A percentile compares a stretch with the other conserved stretches of the same genome.
Conservation (phyloP, 2,797 vertebrate species). For the Dermochelys coriacea region DNA sequence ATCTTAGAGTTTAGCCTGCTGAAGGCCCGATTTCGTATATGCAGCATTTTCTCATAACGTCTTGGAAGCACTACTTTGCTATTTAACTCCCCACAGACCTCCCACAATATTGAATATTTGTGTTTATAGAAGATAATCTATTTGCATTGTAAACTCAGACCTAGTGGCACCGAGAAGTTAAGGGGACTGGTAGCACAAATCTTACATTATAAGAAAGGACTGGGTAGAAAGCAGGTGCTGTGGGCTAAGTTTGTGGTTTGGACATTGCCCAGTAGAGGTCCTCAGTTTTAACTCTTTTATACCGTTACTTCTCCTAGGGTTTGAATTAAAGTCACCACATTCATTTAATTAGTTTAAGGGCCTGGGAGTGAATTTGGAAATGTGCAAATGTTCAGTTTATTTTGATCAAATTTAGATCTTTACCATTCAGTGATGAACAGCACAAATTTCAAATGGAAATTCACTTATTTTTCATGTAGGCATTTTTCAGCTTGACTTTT, state of each 20-base stretch:
- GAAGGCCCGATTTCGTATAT: background rate
- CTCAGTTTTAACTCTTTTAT: background rate
- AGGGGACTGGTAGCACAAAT: background rate
- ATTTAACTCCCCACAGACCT: conserved; percentile 10
- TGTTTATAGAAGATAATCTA: conserved; percentile 24
- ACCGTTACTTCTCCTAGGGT: background rate
- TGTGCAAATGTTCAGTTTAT: background rate
- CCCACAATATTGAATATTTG: conserved; percentile 21
- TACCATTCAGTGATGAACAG: background rate
- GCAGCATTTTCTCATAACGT: conserved; percentile 63
- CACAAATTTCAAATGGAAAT: background rate
- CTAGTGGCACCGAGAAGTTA: conserved; percentile 28
- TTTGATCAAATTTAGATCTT: background rate
- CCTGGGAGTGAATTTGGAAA: background rate
- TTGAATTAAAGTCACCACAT: rapidly evolving
- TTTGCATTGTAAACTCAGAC: conserved; percentile 38
- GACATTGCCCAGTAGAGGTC: background rate
- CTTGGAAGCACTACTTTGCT: conserved; percentile 35
- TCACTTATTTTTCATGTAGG: background rate
- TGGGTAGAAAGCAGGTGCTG: background rate
- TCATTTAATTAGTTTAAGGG: background rate
- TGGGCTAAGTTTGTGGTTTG: background rate
- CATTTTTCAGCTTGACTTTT: background rate
- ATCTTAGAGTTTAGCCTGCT: background rate
- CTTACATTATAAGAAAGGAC: background rate